Conservation (phyloP, 2,888 invertebrate species). For the Poecilobothrus nobilitatus region DNA sequence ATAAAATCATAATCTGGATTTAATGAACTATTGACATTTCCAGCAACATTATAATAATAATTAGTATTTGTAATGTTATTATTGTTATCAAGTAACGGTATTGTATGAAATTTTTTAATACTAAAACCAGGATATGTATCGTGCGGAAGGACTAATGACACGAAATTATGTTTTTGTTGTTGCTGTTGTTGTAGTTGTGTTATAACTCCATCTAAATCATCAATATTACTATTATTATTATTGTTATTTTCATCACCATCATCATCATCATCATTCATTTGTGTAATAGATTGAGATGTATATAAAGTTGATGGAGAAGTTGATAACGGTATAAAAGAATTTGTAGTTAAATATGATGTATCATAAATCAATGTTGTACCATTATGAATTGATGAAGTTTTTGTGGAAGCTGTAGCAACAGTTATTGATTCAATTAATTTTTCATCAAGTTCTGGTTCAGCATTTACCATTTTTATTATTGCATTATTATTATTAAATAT, state of each 20-base stretch:
- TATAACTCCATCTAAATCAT: not conserved
- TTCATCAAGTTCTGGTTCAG: not conserved
- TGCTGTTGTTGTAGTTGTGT: constrained; percentile 15
- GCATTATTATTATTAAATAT: not conserved
- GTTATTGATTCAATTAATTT: not conserved
- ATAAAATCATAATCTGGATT: constrained; percentile 12
- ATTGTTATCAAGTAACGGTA: constrained; percentile 23
- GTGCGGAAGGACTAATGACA: constrained; percentile 64
- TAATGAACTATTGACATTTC: not conserved
- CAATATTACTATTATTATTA: constrained; percentile 15
- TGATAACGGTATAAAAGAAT: not conserved
- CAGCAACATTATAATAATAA: not conserved
- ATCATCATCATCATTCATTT: not conserved
- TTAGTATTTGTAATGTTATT: not conserved
- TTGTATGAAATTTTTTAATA: constrained; percentile 65
- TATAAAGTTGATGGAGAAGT: not conserved
- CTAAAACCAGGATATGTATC: constrained; percentile 85
- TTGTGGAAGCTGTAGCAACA: not conserved
- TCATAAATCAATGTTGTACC: not conserved
- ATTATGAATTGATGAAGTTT: not conserved
- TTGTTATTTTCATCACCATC: no score
- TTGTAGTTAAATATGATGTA: not conserved
- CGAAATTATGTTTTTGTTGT: constrained; percentile 31
- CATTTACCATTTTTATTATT: not conserved
- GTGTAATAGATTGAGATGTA: not conserved